phyloP scores from a whole-genome alignment of 2,888 invertebrate genomes.

The Tinea pellionella region DNA sequence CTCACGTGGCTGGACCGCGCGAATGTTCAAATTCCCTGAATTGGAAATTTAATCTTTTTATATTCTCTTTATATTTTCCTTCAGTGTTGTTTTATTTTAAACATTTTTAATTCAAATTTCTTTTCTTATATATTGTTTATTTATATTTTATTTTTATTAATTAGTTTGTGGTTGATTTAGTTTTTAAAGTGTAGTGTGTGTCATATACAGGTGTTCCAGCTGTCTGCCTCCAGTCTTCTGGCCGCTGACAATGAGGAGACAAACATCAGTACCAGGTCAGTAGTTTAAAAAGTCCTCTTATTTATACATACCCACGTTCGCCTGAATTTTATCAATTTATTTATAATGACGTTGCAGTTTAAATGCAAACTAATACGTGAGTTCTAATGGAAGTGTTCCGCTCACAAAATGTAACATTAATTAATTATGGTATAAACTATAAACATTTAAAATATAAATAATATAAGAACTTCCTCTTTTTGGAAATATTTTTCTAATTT shows the following conservation, averaged over 20 bases:
- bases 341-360: too few relatives aligned
- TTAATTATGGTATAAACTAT: too few relatives aligned
- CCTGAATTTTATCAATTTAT: too few relatives aligned
- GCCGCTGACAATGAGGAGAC: constrained; percentile 42
- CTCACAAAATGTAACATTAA: too few relatives aligned
- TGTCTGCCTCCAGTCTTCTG: constrained; percentile 30
- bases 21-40: constrained; percentile 1
- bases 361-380: too few relatives aligned
- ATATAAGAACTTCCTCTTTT: too few relatives aligned
- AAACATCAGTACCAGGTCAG: constrained; percentile 53
- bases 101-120: not conserved
- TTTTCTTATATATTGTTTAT: not conserved
- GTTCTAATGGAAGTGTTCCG: too few relatives aligned
- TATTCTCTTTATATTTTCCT: constrained; percentile 26
- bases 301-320: too few relatives aligned
- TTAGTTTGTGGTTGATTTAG: constrained; percentile 37
- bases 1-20: constrained; percentile 30
- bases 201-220: constrained; percentile 40
- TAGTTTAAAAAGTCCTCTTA: not conserved
- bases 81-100: constrained; percentile 11
- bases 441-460: too few relatives aligned
- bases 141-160: not conserved
- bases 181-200: constrained; percentile 43
- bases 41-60: constrained; percentile 12
- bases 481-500: too few relatives aligned